Evolutionary conservation across 2,888 invertebrate genomes (phyloP), one percentile per base, ranked within the genome.

Genomic region (Didymodactylos carnosus): DNA sequence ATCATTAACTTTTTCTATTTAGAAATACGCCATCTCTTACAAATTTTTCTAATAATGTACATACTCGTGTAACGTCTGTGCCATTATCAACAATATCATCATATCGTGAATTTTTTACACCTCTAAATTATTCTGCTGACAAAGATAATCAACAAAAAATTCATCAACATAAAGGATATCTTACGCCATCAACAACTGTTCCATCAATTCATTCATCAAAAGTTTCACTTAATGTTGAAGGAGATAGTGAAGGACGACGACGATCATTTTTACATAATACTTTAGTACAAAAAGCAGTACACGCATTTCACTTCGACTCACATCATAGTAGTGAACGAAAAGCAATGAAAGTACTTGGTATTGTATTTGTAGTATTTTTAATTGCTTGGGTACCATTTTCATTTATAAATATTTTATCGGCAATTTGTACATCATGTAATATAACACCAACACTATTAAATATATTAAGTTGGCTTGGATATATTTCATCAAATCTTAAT

Each of bases 401-500:
- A 29, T 11, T 74, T 0, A 29, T 74, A 19, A 74, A 74, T 49
- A 74, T 74, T 27, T 39, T 74, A 11, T 35, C 71, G 11, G 74
- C 62, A n/a, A 51, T 74, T 62, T 62, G 62, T 35, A 16, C 62
- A 62, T 62, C 62, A 35, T 62, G 62, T 29, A 11, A 14, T 35
- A 25, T 62, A n/a, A 16, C 29, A 62, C 14, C 72, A 23, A 46
- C 70, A n/a, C 3, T 77, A 19, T 53, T 78, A 70, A 75, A 76
- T 25, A 40, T 70, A 49, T 41, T 72, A 2, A 46, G 92, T 70
- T 94, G 94, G 94, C 85, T 94, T 76, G 94, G 94, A 25, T 94
- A 93, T 81, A 90, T 92, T 73, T 92, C 92, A 81, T 92, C 92
- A 19, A 92, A 92, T 89, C 91, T 94, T 41, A 94, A 94, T 84